A percentile compares a stretch with the other conserved stretches of the same genome.
Conservation (phyloP, 2,113 vertebrate species). For the Sinosuthora webbiana region DNA sequence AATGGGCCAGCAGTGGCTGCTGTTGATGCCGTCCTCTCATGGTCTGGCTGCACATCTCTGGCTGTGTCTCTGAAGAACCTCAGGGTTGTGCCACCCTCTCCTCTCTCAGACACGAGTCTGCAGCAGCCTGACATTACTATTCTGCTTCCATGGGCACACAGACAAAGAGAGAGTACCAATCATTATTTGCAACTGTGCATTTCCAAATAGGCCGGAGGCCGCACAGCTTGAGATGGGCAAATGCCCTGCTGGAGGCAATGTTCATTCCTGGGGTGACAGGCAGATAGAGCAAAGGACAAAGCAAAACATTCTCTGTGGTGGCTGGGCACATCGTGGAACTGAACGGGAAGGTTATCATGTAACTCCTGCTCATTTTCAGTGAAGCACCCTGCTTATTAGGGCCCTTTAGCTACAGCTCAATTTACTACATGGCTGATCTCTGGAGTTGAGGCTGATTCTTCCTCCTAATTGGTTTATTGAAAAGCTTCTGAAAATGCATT, state of each 20-base stretch:
- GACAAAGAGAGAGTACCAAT: not conserved
- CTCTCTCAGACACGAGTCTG: not conserved
- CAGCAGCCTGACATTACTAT: not conserved
- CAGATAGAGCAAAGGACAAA: not conserved
- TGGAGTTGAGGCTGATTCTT: not conserved
- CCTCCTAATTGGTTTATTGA: not conserved
- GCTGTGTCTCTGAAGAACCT: not conserved
- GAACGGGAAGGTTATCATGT: accelerated
- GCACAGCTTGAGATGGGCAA: not conserved
- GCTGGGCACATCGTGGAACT: not conserved
- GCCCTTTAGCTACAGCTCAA: not conserved
- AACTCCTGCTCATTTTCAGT: not conserved
- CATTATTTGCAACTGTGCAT: not conserved
- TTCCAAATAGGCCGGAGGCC: conserved; percentile 19
- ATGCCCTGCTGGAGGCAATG: accelerated
- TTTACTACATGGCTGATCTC: not conserved
- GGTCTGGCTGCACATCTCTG: not conserved
- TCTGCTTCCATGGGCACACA: not conserved
- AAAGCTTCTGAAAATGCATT: not conserved
- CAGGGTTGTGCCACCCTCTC: not conserved
- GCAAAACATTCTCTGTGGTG: not conserved
- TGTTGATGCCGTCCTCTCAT: not conserved
- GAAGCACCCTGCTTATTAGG: not conserved
- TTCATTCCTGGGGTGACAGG: not conserved
- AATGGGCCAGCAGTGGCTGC: not conserved